Conservation (phyloP, 2,888 invertebrate species). For the Hirtodrosophila duncani region DNA sequence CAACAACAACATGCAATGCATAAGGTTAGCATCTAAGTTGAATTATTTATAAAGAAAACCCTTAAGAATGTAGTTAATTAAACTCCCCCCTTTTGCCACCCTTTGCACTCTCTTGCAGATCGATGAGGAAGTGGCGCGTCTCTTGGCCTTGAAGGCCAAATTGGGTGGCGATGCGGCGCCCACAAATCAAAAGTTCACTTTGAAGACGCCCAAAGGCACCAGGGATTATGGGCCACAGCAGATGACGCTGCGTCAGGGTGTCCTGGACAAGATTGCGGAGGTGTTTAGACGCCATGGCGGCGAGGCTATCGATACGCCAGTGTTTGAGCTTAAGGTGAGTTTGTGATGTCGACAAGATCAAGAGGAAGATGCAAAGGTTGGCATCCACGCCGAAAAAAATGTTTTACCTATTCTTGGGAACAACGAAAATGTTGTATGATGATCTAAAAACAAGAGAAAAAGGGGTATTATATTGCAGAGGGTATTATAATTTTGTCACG, state of each 20-base stretch:
- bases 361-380: no score
- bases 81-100: background rate
- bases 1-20: conserved; percentile 58
- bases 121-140: conserved; percentile 89
- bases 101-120: conserved; percentile 81
- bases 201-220: conserved; percentile 96
- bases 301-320: conserved; percentile 98
- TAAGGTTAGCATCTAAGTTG: conserved; percentile 75
- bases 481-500: no score
- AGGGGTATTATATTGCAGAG: no score
- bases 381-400: no score
- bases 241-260: conserved; percentile 93
- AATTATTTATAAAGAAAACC: conserved; percentile 1
- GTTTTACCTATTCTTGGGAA: no score
- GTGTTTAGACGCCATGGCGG: conserved; percentile 98
- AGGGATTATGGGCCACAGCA: conserved; percentile 96
- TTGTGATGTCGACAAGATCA: no score
- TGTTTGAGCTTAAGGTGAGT: conserved; percentile 95
- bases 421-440: no score
- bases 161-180: conserved; percentile 82
- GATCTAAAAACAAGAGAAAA: no score
- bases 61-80: background rate
- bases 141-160: conserved; percentile 88
- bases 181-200: conserved; percentile 86
- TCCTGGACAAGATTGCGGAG: conserved; percentile 89